Conservation (phyloP, 2,797 vertebrate genomes). For the Picus viridis region DNA sequence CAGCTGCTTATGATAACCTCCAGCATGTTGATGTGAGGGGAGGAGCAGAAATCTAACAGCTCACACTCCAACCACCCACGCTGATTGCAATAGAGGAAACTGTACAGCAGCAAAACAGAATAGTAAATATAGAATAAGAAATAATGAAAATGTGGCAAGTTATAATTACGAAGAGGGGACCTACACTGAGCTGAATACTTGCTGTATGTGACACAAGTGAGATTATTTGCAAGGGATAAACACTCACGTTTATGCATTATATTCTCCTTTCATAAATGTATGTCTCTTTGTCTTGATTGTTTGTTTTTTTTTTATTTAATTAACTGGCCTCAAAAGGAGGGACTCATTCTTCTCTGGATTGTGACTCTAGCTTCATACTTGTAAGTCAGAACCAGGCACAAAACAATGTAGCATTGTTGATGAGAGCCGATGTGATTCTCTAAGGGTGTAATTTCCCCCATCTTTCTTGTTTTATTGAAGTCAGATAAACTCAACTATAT, state of each 20-base stretch:
- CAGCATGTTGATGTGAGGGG: conserved; percentile 41
- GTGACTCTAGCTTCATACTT: neutral
- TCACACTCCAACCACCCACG: conserved; percentile 46
- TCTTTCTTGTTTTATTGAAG: neutral
- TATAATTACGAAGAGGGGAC: conserved; percentile 11
- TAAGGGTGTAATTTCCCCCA: neutral
- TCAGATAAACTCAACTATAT: neutral
- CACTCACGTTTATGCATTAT: neutral
- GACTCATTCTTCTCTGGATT: neutral
- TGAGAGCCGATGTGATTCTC: neutral
- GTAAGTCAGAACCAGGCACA: neutral
- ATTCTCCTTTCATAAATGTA: neutral
- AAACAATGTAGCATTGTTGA: neutral
- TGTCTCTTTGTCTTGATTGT: neutral
- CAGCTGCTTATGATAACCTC: conserved; percentile 24
- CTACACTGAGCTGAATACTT: neutral
- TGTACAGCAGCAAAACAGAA: conserved; percentile 43
- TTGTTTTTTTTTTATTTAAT: neutral
- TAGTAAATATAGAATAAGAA: conserved; percentile 60
- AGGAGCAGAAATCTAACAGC: conserved; percentile 53
- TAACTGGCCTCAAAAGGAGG: neutral
- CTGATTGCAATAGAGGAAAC: conserved; percentile 53
- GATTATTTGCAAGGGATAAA: neutral
- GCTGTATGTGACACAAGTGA: neutral
- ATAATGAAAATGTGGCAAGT: neutral